Evolutionary conservation across 2,113 vertebrate genomes (phyloP), one percentile per base, ranked within the genome.

Genomic region (Stigmatopora argus): DNA sequence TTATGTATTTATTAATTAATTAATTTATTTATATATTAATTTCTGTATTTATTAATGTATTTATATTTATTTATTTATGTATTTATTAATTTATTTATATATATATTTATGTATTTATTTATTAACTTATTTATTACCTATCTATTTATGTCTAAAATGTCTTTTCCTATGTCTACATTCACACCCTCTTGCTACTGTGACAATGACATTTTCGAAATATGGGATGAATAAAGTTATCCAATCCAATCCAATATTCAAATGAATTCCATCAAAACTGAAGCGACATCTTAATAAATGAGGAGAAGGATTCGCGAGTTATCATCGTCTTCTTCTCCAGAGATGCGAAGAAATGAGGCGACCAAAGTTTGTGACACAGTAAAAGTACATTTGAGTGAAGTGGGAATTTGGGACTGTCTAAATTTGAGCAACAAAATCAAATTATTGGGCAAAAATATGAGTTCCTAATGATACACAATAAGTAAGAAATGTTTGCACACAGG

Each of bases 181-280:
- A 2, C 26, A 31, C 26, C 26, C 26, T 31, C 26, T 31, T 31
- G 26, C 26, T 31, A 31, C 26, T 31, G 26, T 2, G 26, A 31
- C 26, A 31, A 31, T 31, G 26, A 31, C 1, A 31, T 31, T 31
- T 31, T 3, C 1, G 1, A 3, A 31, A 31, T 31, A 31, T 3
- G 3, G 26, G 3, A 31, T 31, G 26, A 31, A 31, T 31, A 31
- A 31, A 31, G 26, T 31, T 31, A 31, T 31, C 26, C 26, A 31
- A 31, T 31, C 26, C 26, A 31, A 31, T 31, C 3, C 26, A 31
- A 31, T 71, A 86, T 87, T 87, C 79, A 85, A 87, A 89, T 89
- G 69, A 86, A 87, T 86, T 77, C 83, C 83, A 85, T 86, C 87
- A 85, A 85, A 86, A 83, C 82, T 73, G 59, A 75, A 74, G 82